Conservation (phyloP, 2,888 invertebrate genomes). For the Boloria selene region DNA sequence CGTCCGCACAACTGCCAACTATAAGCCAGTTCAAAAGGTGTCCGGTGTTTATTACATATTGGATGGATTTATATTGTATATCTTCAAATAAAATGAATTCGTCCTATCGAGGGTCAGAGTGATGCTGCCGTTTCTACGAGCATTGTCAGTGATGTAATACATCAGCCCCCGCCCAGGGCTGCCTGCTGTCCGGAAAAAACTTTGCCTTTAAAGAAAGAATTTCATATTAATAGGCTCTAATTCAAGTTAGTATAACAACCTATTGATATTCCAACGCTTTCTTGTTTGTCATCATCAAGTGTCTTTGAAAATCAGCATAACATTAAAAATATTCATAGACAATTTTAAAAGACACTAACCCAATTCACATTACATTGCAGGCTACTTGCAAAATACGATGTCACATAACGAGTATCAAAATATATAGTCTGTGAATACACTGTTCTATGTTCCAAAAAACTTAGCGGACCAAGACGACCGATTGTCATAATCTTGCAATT, state of each 20-base stretch:
- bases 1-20: conserved; percentile 14
- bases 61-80: conserved; percentile 21
- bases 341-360: neutral
- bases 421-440: conserved; percentile 16
- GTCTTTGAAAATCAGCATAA: conserved; percentile 7
- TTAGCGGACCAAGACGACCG: neutral
- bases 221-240: neutral
- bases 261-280: no score
- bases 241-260: neutral
- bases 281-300: neutral
- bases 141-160: conserved; percentile 11
- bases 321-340: conserved; percentile 7
- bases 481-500: conserved; percentile 7
- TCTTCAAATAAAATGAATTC: conserved; percentile 9
- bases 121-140: conserved; percentile 4
- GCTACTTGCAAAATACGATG: conserved; percentile 10
- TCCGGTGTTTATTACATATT: conserved; percentile 18
- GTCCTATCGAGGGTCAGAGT: conserved; percentile 12
- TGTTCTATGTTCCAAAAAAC: conserved; percentile 6
- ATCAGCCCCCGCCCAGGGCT: neutral
- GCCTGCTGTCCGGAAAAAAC: conserved; percentile 8
- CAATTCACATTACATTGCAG: conserved; percentile 2
- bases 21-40: conserved; percentile 14
- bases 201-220: neutral
- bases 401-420: conserved; percentile 15